Percentiles rank a stretch among this genome's conserved stretches.
Evolutionary conservation across 2,113 vertebrate species (phyloP).

Genomic region (Halichoerus grypus): DNA sequence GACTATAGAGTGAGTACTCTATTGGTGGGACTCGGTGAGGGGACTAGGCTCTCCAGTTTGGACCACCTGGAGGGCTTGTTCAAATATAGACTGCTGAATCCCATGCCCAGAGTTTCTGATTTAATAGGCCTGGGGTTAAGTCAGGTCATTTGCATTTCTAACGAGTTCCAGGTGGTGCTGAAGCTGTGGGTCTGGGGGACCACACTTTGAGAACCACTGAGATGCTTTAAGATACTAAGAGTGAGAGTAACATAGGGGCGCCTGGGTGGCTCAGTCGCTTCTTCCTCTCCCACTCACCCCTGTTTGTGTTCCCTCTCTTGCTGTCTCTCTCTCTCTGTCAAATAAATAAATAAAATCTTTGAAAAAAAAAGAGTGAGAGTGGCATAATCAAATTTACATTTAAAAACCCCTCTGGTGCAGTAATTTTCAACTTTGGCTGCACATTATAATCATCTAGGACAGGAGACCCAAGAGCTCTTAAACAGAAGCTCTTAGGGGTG

Average conservation of each 20-base stretch:
- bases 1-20: not conserved
- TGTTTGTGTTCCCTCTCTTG: too few species aligned
- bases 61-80: not conserved
- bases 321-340: too few species aligned
- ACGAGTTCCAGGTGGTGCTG: not conserved
- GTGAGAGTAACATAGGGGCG: not conserved
- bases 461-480: not conserved
- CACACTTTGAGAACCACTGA: not conserved
- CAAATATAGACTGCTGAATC: not conserved
- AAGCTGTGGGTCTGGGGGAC: not conserved
- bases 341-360: too few species aligned
- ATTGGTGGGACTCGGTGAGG: not conserved
- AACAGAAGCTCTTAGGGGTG: not conserved
- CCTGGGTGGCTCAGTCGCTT: too few species aligned
- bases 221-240: not conserved
- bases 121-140: not conserved
- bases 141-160: not conserved
- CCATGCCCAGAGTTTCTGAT: not conserved
- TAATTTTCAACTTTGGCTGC: not conserved
- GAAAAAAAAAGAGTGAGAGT: not conserved
- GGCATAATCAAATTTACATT: not conserved
- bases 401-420: not conserved
- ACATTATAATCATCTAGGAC: not conserved
- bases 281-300: too few species aligned
- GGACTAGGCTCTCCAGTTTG: not conserved